Evolutionary conservation across 2,113 vertebrate species (phyloP).

Genomic region (Centrocercus urophasianus): DNA sequence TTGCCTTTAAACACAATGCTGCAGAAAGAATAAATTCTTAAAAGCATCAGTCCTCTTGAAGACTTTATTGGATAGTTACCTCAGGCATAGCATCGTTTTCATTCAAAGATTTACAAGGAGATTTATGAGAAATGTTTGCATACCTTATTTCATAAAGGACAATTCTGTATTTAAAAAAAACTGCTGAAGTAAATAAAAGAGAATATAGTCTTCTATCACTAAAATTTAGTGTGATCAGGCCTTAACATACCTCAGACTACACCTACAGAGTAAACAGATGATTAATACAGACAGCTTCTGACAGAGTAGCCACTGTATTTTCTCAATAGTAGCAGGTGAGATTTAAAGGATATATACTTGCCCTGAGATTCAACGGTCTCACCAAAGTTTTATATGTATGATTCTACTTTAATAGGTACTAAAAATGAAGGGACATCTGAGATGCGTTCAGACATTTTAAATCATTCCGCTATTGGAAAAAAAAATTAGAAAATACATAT

Average conservation of each 20-base stretch:
- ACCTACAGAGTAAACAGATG: neutral
- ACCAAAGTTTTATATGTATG: neutral
- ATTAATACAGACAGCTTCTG: constrained; percentile 1
- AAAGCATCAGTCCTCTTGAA: neutral
- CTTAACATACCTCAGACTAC: neutral
- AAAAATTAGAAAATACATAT: neutral
- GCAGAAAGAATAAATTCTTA: neutral
- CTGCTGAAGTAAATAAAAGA: neutral
- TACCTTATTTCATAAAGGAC: constrained; percentile 1
- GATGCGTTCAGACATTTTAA: neutral
- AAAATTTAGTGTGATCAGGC: neutral
- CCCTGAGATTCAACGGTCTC: neutral
- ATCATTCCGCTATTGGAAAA: neutral
- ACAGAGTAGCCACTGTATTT: neutral
- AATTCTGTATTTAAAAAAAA: neutral
- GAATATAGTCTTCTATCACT: neutral
- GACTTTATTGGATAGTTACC: neutral
- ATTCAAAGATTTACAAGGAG: neutral
- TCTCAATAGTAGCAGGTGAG: neutral
- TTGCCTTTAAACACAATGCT: neutral
- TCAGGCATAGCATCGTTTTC: neutral
- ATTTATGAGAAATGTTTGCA: constrained; percentile 7
- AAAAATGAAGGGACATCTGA: neutral
- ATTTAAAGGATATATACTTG: neutral
- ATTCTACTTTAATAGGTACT: neutral